phyloP scores from a whole-genome alignment of 2,888 invertebrate species.

The Caenorhabditis parvicauda region DNA sequence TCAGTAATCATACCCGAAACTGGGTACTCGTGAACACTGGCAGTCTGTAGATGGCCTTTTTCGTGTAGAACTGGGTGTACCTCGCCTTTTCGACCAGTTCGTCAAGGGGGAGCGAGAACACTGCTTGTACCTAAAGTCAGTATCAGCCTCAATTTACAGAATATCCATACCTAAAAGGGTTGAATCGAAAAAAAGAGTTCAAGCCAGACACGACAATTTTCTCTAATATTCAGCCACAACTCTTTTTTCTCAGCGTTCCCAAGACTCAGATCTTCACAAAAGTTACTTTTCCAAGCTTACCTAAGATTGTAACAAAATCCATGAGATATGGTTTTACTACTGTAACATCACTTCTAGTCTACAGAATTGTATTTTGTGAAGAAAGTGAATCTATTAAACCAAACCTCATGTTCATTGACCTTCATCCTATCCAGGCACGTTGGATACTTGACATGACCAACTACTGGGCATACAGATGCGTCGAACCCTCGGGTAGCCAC shows the following conservation, averaged over 20 bases:
- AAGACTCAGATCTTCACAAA: no score
- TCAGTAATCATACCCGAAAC: conserved; percentile 26
- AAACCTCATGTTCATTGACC: conserved; percentile 23
- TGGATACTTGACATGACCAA: conserved; percentile 28
- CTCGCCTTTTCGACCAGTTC: conserved; percentile 27
- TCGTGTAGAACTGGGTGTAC: conserved; percentile 36
- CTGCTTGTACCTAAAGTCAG: conserved; percentile 30
- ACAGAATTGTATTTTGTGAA: no score
- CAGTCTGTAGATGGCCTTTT: conserved; percentile 30
- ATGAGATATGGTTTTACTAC: no score
- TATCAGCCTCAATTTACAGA: conserved; percentile 1
- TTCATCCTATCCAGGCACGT: conserved; percentile 15
- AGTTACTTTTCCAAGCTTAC: no score
- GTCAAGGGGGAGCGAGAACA: conserved; percentile 39
- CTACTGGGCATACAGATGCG: conserved; percentile 36
- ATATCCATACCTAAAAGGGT: background rate
- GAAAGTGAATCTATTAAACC: background rate
- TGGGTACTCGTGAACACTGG: conserved; percentile 32
- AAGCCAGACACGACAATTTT: no score
- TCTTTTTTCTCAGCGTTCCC: no score
- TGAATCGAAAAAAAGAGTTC: no score
- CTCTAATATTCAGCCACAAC: no score
- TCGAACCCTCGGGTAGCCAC: conserved; percentile 29
- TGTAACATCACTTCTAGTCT: background rate
- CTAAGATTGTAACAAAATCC: no score